Evolutionary conservation across 2,113 vertebrate genomes (phyloP).

Genomic region (Talpa occidentalis): DNA sequence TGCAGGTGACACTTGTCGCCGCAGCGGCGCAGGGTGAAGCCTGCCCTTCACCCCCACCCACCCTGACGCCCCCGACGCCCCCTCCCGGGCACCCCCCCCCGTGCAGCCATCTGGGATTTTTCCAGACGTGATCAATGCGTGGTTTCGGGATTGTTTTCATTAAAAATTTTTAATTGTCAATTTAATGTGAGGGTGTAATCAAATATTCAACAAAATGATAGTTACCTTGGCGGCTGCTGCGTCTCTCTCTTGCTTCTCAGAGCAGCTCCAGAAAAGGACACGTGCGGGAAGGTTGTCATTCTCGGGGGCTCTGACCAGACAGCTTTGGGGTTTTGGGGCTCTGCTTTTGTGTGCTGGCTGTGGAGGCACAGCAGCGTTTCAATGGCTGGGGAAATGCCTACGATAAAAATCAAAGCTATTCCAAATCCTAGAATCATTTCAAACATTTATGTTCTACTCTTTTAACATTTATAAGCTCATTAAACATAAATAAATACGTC

Average conservation of each 20-base stretch:
- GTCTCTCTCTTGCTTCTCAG: neutral
- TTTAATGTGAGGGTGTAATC: neutral
- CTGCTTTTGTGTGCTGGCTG: neutral
- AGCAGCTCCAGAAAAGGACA: neutral
- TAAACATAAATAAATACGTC: neutral
- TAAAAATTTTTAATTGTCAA: neutral
- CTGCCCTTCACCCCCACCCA: neutral
- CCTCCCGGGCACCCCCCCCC: neutral
- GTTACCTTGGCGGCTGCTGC: neutral
- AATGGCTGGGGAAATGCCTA: neutral
- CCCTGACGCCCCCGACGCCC: no score
- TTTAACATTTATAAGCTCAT: neutral
- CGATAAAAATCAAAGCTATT: neutral
- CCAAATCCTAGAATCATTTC: neutral
- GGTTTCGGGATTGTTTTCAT: neutral
- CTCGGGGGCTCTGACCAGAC: neutral
- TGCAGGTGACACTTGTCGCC: constrained; percentile 43
- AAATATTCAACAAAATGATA: neutral
- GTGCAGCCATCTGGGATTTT: neutral
- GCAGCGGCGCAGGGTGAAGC: neutral
- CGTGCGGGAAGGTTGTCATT: neutral
- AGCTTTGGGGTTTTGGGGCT: neutral
- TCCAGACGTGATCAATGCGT: neutral
- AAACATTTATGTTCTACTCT: neutral
- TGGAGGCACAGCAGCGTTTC: neutral